These are phyloP conservation scores for Brachyptera risi DNA, from an alignment of 2,888 invertebrate species.

Conservation along the genomic window DNA sequence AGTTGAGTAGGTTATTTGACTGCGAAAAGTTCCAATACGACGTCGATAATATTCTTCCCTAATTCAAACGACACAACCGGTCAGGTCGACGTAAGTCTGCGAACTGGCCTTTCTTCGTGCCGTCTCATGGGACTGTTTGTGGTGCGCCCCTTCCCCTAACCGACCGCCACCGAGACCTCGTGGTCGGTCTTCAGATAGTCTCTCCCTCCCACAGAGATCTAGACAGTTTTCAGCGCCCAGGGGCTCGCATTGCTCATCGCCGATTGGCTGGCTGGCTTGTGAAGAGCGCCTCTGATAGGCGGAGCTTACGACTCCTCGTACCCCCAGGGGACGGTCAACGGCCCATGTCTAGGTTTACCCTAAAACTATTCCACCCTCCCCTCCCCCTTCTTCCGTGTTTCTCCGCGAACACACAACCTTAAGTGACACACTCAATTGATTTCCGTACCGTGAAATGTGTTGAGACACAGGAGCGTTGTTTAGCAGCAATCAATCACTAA, in stretches of 20 bases:
- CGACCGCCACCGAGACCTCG: not conserved
- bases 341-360: too few relatives aligned
- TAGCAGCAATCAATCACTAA: too few relatives aligned
- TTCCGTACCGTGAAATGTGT: not conserved
- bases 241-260: slow-evolving; percentile 13
- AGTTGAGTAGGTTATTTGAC: too few relatives aligned
- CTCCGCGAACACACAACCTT: too few relatives aligned
- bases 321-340: slow-evolving; percentile 25
- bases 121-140: slow-evolving; percentile 11
- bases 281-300: slow-evolving; percentile 20
- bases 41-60: too few relatives aligned
- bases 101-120: not conserved
- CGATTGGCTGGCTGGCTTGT: slow-evolving; percentile 15
- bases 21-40: too few relatives aligned
- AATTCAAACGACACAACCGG: slow-evolving; percentile 4
- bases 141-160: slow-evolving; percentile 7
- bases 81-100: not conserved
- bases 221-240: not conserved
- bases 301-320: slow-evolving; percentile 13
- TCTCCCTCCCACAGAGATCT: slow-evolving; percentile 8
- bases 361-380: slow-evolving; percentile 9
- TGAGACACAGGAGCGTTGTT: slow-evolving; percentile 10
- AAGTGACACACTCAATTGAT: slow-evolving; percentile 8
- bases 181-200: not conserved
- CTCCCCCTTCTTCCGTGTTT: too few relatives aligned